Conservation (phyloP, 2,113 vertebrate species). For the Phyllostomus discolor region DNA sequence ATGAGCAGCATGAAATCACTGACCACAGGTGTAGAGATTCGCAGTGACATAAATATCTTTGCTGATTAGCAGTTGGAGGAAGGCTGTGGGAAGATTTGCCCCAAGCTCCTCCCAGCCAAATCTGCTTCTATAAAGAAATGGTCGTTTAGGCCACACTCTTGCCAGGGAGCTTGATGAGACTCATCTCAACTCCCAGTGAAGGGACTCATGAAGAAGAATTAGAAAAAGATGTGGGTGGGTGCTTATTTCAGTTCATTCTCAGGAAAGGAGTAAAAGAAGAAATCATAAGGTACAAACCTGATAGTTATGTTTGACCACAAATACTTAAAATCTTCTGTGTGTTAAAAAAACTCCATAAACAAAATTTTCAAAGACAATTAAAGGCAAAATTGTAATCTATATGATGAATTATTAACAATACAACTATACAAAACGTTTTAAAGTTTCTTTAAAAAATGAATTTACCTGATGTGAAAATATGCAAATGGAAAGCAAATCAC, state of each 20-base stretch:
- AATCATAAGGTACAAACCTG: not conserved
- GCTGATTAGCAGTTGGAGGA: conserved; percentile 56
- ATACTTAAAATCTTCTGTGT: not conserved
- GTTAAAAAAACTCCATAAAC: not conserved
- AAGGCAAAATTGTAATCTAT: not conserved
- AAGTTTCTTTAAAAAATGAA: not conserved
- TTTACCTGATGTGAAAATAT: not conserved
- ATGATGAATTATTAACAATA: not conserved
- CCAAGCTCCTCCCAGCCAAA: conserved; percentile 30
- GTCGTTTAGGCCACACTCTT: not conserved
- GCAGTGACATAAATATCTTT: conserved; percentile 67
- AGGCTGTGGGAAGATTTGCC: conserved; percentile 63
- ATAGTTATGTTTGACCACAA: not conserved
- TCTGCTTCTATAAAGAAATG: conserved; percentile 22
- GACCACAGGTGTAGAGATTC: conserved; percentile 62
- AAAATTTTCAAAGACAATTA: not conserved
- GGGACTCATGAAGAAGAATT: not conserved
- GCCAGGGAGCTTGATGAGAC: not conserved
- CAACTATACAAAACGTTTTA: not conserved
- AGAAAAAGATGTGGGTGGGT: not conserved
- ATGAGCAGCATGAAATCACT: conserved; percentile 65
- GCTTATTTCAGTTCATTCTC: not conserved
- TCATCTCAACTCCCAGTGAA: not conserved
- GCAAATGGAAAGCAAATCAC: not conserved
- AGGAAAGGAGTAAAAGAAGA: not conserved